A percentile compares a stretch with the other conserved stretches of the same genome.
phyloP scores from a whole-genome alignment of 2,888 invertebrate species.

The Drosophila suboccidentalis region DNA sequence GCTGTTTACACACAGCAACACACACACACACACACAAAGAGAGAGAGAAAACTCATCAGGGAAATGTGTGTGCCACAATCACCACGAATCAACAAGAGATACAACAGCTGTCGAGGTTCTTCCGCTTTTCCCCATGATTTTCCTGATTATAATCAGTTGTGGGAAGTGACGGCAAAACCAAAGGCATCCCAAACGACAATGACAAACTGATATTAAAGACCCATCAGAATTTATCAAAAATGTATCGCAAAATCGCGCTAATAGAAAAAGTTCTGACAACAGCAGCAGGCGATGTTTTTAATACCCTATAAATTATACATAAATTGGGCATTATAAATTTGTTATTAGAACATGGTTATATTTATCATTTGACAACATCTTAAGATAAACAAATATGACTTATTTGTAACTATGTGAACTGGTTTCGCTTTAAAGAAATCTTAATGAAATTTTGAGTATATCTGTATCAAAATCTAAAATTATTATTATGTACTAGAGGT shows the following conservation, averaged over 20 bases:
- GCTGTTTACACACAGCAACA: conserved; percentile 15
- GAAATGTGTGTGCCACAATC: conserved; percentile 47
- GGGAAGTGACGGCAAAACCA: conserved; percentile 5
- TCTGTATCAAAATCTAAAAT: no score
- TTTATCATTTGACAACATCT: background rate
- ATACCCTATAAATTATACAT: conserved; percentile 23
- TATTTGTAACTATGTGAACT: no score
- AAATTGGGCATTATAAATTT: background rate
- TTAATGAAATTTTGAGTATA: no score
- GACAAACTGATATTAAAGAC: conserved; percentile 73
- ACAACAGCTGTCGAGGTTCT: conserved; percentile 57
- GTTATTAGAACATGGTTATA: background rate
- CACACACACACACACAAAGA: background rate
- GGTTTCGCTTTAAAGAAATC: no score
- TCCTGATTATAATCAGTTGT: conserved; percentile 54
- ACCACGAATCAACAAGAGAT: conserved; percentile 34
- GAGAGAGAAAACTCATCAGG: conserved; percentile 61
- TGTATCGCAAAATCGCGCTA: conserved; percentile 46
- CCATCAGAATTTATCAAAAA: conserved; percentile 74
- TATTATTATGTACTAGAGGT: no score
- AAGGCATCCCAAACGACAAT: conserved; percentile 14
- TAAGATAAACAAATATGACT: no score
- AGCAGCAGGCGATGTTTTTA: conserved; percentile 22
- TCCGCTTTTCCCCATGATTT: conserved; percentile 1
- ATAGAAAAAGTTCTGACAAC: conserved; percentile 67